A percentile compares a stretch with the other conserved stretches of the same genome.
Conservation (phyloP, 1,140 invertebrate genomes). For the Calosoma granatense region DNA sequence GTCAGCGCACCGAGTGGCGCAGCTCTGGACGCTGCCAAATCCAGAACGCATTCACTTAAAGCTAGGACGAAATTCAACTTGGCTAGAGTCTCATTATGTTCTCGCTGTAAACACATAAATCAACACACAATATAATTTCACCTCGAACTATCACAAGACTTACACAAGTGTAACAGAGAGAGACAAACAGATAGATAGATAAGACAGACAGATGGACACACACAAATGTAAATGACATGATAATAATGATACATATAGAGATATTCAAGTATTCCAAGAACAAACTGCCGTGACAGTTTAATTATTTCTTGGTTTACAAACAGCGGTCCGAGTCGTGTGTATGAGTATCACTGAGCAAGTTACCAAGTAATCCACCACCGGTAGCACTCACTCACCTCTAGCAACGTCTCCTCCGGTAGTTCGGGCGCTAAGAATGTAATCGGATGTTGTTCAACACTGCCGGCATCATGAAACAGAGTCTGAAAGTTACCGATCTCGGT, state of each 20-base stretch:
- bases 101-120: constrained; percentile 51
- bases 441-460: constrained; percentile 41
- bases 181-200: no score
- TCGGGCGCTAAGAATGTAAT: constrained; percentile 81
- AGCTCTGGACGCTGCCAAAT: constrained; percentile 66
- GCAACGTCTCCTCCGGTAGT: constrained; percentile 87
- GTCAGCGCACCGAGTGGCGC: constrained; percentile 56
- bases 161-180: no score
- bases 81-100: constrained; percentile 88
- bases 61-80: constrained; percentile 90
- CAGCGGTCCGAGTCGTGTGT: no score
- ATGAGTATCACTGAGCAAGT: no score
- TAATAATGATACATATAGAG: no score
- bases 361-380: no score
- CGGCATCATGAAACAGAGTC: constrained; percentile 42
- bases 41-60: constrained; percentile 81
- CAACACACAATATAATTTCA: neutral
- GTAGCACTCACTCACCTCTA: constrained; percentile 61
- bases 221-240: no score
- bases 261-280: no score
- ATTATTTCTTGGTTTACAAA: no score
- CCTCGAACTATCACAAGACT: no score
- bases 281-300: no score
- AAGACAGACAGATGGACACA: no score
- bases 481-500: constrained; percentile 53